phyloP scores from a whole-genome alignment of 2,113 vertebrate species.

The Grantiella picta region DNA sequence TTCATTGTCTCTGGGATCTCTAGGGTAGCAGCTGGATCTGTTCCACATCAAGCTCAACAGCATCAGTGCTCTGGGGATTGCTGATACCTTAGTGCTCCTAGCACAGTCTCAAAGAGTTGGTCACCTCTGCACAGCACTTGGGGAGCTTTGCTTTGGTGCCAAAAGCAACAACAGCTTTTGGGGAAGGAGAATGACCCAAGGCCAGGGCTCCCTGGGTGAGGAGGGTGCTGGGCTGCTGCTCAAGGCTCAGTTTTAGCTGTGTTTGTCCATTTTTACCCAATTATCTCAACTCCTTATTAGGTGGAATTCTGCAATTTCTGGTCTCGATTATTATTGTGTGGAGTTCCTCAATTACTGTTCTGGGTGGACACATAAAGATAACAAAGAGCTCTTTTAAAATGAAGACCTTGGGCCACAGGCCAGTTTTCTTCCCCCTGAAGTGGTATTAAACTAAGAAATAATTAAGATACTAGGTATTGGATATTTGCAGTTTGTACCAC shows the following conservation, averaged over 20 bases:
- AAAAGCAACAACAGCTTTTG: not conserved
- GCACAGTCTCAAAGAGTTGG: not conserved
- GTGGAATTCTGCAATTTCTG: not conserved
- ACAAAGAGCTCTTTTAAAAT: not conserved
- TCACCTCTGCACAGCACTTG: not conserved
- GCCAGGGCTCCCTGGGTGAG: not conserved
- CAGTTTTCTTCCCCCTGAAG: not conserved
- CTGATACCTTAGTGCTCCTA: too few relatives aligned
- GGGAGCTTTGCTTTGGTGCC: not conserved
- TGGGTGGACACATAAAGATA: not conserved
- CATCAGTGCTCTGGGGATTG: not conserved
- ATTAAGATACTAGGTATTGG: not conserved
- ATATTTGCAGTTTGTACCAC: not conserved
- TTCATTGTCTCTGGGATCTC: not conserved
- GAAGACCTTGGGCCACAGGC: not conserved
- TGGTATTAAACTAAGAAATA: not conserved
- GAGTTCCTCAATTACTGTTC: not conserved
- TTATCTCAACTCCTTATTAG: not conserved
- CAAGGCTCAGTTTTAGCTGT: not conserved
- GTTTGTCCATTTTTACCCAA: not conserved
- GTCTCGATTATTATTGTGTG: not conserved
- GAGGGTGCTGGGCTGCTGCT: not conserved
- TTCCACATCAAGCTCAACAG: rapidly evolving
- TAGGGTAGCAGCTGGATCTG: not conserved
- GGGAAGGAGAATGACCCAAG: not conserved